Evolutionary conservation across 2,797 vertebrate species (phyloP).

Genomic region (Esox lucius): DNA sequence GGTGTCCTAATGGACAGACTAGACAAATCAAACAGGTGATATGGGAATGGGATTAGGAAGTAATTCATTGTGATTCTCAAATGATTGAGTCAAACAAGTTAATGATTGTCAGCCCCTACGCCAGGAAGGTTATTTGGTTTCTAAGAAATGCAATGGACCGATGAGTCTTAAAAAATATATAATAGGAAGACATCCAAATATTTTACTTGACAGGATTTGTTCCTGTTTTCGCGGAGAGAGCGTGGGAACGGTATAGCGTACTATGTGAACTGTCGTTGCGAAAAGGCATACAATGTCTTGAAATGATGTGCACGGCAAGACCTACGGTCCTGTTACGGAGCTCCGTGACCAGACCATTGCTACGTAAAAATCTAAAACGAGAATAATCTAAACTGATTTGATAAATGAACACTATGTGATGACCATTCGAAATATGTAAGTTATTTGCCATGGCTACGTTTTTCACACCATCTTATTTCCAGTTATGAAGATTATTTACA

Average conservation of each 20-base stretch:
- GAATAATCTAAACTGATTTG: background rate
- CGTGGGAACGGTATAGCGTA: background rate
- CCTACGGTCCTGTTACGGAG: slow-evolving; percentile 65
- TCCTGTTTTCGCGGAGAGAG: background rate
- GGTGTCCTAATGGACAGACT: slow-evolving; percentile 12
- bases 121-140: background rate
- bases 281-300: background rate
- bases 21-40: background rate
- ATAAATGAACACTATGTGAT: background rate
- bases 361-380: slow-evolving; percentile 9
- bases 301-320: background rate
- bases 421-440: fast-evolving
- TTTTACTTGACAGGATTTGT: background rate
- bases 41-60: background rate
- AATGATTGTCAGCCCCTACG: background rate
- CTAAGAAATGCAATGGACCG: background rate
- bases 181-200: background rate
- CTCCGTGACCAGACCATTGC: slow-evolving; percentile 64
- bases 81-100: background rate
- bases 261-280: too few relatives aligned
- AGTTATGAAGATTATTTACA: slow-evolving; percentile 43
- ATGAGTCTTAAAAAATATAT: too few relatives aligned
- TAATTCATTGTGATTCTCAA: background rate
- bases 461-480: background rate
- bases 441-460: fast-evolving